These are phyloP conservation scores for Notechis scutatus DNA, from an alignment of 2,113 vertebrate species.

Conservation along the genomic window DNA sequence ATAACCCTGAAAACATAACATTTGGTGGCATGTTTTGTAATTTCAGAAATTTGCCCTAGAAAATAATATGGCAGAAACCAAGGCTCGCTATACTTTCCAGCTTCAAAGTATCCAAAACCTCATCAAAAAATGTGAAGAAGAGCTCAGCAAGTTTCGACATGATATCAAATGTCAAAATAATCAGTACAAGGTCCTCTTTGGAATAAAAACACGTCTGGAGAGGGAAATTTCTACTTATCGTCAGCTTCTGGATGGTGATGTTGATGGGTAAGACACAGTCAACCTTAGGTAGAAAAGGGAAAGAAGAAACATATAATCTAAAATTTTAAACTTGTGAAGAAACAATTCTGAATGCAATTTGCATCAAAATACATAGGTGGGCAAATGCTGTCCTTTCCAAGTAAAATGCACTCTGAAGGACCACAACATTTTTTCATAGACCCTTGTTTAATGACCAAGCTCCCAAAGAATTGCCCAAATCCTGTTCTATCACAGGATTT, in stretches of 20 bases:
- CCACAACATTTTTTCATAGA: not conserved
- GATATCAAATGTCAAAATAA: slow-evolving; percentile 82
- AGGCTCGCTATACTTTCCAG: slow-evolving; percentile 76
- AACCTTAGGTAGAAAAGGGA: not conserved
- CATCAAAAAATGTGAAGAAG: slow-evolving; percentile 78
- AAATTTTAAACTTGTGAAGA: not conserved
- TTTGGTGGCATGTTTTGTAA: slow-evolving; percentile 24
- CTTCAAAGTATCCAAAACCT: slow-evolving; percentile 80
- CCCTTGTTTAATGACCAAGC: not conserved
- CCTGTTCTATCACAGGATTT: not conserved
- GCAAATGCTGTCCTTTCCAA: not conserved
- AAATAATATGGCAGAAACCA: slow-evolving; percentile 80
- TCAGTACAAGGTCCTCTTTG: slow-evolving; percentile 86
- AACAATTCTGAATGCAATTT: not conserved
- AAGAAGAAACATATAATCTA: slow-evolving; percentile 19
- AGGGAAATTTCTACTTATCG: slow-evolving; percentile 93
- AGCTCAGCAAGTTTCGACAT: slow-evolving; percentile 77
- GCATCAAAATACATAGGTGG: not conserved
- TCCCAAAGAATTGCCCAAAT: not conserved
- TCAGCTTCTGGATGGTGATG: slow-evolving; percentile 85
- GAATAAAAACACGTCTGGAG: slow-evolving; percentile 93
- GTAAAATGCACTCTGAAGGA: not conserved
- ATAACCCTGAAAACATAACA: not conserved
- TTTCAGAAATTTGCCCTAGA: slow-evolving; percentile 87
- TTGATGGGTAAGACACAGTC: slow-evolving; percentile 72